Evolutionary conservation across 92 coral and sea anemone genomes (phyloP), one percentile per base, ranked within the genome.

Genomic region (Porites divaricata): DNA sequence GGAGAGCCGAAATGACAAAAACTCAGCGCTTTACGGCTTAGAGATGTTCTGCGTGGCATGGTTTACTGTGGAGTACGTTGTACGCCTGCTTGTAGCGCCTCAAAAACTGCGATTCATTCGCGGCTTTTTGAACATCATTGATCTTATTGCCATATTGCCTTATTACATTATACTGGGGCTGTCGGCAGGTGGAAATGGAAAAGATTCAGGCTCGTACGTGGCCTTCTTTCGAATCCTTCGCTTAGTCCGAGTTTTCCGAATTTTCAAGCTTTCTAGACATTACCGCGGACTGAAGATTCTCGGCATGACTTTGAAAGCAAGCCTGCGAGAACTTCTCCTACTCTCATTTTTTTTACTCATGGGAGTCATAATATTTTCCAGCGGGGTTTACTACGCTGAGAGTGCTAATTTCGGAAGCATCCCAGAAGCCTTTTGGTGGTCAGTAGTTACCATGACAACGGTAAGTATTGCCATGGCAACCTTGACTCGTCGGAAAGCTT

Each of bases 381-480:
- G 98, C 64, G 98, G 87, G 5, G 98, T 92, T 2, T 94, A 89
- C 88, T 94, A 94, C 76, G 98, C 89, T 13, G 98, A 94, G 80
- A 89, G 95, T 58, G 90, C 93, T n/a, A 89, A 94, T 85, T 94
- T 94, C 24, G 89, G 93, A 11, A 92, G 95, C 62, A 94, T 94
- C 69, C 98, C 98, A 52, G 98, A 94, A 76, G 98, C 98, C 77
- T 94, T 94, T 81, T 94, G 98, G 98, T 94, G 95, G 87, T 87
- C 92, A 14, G 98, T 94, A 11, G 98, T 94, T 78, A 94, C 98
- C 68, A 94, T 94, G 98, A 94, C 98, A 64, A 94, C 98, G 57
- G 98, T 94, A 25, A 87, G 94, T 66, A 73, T 89, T 74, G 88
- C 95, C 76, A 92, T 87, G 95, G 88, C 92, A 64, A 94, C 98